These are phyloP conservation scores for Bactericera cockerelli DNA, from an alignment of 1,140 invertebrate genomes.

Conservation along the genomic window DNA sequence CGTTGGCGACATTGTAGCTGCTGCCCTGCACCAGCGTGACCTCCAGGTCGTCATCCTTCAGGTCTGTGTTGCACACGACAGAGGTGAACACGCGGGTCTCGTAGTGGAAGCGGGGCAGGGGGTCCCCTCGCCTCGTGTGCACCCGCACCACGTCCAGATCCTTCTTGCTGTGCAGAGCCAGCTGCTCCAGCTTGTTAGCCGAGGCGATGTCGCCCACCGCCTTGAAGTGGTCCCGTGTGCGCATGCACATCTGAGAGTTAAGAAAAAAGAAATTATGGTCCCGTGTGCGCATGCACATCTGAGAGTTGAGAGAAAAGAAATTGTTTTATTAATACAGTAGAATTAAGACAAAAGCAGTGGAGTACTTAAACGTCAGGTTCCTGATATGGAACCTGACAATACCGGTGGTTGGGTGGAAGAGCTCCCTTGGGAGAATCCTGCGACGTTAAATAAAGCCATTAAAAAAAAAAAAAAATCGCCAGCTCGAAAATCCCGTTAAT, in stretches of 20 bases:
- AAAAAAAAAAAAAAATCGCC: too few species aligned
- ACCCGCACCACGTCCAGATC: slow-evolving; percentile 76
- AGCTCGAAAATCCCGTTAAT: too few species aligned
- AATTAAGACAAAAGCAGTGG: too few species aligned
- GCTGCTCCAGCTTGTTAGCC: slow-evolving; percentile 74
- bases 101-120: slow-evolving; percentile 79
- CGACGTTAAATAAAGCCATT: too few species aligned
- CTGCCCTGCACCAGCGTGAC: slow-evolving; percentile 72
- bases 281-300: slow-evolving; percentile 68
- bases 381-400: not conserved
- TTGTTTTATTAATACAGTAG: slow-evolving; percentile 30
- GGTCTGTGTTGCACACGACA: slow-evolving; percentile 79
- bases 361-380: slow-evolving; percentile 9
- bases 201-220: slow-evolving; percentile 85
- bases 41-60: slow-evolving; percentile 81
- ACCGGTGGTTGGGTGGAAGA: too few species aligned
- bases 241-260: slow-evolving; percentile 55
- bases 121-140: slow-evolving; percentile 38
- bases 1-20: slow-evolving; percentile 66
- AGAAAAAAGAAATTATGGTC: slow-evolving; percentile 46
- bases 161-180: slow-evolving; percentile 66
- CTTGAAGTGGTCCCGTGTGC: slow-evolving; percentile 75
- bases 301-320: slow-evolving; percentile 28
- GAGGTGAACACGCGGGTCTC: slow-evolving; percentile 77
- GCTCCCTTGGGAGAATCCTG: too few species aligned